Evolutionary conservation across 2,797 vertebrate species (phyloP), one percentile per base, ranked within the genome.

Genomic region (Sebastes iracundus): DNA sequence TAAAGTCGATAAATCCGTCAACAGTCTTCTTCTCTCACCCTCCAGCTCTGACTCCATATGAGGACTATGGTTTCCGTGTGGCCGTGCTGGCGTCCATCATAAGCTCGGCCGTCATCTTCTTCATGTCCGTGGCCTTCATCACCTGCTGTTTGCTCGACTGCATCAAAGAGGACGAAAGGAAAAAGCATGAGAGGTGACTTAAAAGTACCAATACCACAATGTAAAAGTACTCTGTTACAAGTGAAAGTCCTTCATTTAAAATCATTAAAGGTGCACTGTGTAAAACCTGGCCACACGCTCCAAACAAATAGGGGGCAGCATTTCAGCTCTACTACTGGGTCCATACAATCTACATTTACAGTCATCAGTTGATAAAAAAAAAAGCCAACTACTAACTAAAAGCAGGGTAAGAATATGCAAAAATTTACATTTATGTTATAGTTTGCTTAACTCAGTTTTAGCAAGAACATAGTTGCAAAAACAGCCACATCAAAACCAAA

Each of bases 71-170:
- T 82, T 98, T 98, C 92, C 97, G 92, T 59, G 95, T 99, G 27
- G 98, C 98, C 0, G 94, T 99, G 81, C 91, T 98, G 23, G 90
- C 96, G 12, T 99, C 98, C 87, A 95, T 98, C 0, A 92, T 98
- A 56, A 99, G 98, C 95, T 94, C 93, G 1, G 96, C 94, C 30
- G 87, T 99, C 84, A 99, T 99, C 88, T 83, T 98, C 58, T 88
- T 99, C 90, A 97, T 99, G 97, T 97, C 97, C 33, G 68, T 98
- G 95, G 96, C 96, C 81, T 99, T 99, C 95, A 90, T 99, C 89
- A 97, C 97, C 84, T 98, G 96, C 91, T 99, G 97, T 89, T 93
- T 98, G 80, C 85, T 97, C 25, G 97, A 97, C 80, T 97, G 95
- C 33, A 85, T 97, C 79, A 97, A 95, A 90, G 96, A 95, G 64